Percentiles rank a stretch among this genome's conserved stretches.
phyloP scores from a whole-genome alignment of 1,140 invertebrate genomes.

The Rhizoglyphus robini region DNA sequence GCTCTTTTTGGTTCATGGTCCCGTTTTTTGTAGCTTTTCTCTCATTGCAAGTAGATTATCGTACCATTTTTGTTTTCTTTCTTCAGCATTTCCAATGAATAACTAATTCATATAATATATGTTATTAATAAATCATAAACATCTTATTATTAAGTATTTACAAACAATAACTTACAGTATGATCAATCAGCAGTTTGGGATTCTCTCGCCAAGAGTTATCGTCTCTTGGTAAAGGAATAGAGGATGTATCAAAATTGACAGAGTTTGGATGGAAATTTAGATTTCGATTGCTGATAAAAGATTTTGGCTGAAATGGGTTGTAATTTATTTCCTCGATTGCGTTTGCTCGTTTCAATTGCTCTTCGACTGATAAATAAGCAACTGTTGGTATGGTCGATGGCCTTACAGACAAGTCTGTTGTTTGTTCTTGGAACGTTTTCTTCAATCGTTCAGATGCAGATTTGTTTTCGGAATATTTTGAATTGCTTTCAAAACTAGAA shows the following conservation, averaged over 20 bases:
- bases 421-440: slow-evolving; percentile 8
- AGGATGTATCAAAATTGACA: too few relatives aligned
- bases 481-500: not conserved
- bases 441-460: slow-evolving; percentile 10
- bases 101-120: not conserved
- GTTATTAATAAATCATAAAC: not conserved
- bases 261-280: not conserved
- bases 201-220: not conserved
- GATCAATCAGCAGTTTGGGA: not conserved
- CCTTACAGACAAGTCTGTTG: not conserved
- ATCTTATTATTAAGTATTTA: not conserved
- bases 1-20: not conserved
- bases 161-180: slow-evolving; percentile 7
- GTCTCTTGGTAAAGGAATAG: slow-evolving; percentile 9
- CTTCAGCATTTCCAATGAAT: not conserved
- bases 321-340: slow-evolving; percentile 9
- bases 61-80: slow-evolving; percentile 1
- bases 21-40: not conserved
- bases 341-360: slow-evolving; percentile 7
- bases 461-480: not conserved
- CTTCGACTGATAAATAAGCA: not conserved
- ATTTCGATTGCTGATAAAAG: not conserved
- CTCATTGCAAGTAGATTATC: not conserved
- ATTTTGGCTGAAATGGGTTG: slow-evolving; percentile 1
- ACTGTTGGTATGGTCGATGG: not conserved